phyloP scores from a whole-genome alignment of 1,140 invertebrate genomes.

The Drosophila santomea region DNA sequence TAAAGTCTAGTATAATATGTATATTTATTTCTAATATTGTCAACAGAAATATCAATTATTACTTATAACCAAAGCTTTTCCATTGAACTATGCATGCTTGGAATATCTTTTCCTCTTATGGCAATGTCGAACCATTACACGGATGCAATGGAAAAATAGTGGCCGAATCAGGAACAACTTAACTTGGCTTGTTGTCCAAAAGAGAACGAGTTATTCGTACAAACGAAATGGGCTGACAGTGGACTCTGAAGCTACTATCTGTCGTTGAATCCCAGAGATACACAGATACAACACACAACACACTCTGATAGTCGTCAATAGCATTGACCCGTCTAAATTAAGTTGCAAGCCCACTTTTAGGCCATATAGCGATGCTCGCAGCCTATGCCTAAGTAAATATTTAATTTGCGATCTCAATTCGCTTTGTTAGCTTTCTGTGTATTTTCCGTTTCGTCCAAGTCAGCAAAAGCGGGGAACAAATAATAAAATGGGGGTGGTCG shows the following conservation, averaged over 20 bases:
- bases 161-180: constrained; percentile 20
- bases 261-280: constrained; percentile 23
- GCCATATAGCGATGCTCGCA: background rate
- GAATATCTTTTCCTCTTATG: background rate
- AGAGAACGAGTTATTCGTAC: constrained; percentile 62
- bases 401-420: constrained; percentile 45
- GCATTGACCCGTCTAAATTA: constrained; percentile 46
- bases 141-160: constrained; percentile 33
- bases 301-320: constrained; percentile 10
- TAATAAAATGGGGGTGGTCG: constrained; percentile 29
- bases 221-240: constrained; percentile 69
- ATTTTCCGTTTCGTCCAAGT: constrained; percentile 5
- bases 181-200: constrained; percentile 26
- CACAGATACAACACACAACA: constrained; percentile 18
- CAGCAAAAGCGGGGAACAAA: constrained; percentile 11
- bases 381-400: constrained; percentile 18
- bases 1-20: too few relatives aligned
- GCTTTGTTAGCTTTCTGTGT: constrained; percentile 40
- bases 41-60: background rate
- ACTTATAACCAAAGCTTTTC: background rate
- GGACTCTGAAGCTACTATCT: constrained; percentile 13
- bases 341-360: constrained; percentile 34
- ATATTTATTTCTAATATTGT: background rate
- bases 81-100: background rate
- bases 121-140: constrained; percentile 5